These are phyloP conservation scores for Eumerus sabulonum DNA, from an alignment of 2,888 invertebrate species.

Conservation along the genomic window DNA sequence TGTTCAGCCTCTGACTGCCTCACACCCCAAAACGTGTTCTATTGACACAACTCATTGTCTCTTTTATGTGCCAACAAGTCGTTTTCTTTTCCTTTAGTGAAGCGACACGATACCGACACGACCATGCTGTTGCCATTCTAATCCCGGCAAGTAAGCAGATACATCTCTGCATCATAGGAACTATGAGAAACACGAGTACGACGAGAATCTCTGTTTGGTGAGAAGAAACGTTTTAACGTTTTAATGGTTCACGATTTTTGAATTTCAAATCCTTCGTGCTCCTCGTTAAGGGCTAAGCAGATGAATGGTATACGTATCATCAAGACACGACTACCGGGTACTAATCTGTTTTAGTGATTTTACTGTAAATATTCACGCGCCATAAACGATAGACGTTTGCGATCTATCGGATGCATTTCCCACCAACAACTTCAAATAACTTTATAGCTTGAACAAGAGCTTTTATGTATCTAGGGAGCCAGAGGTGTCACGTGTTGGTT, in stretches of 20 bases:
- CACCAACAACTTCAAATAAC: too few relatives aligned
- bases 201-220: not conserved
- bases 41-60: constrained; percentile 51
- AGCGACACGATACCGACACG: constrained; percentile 38
- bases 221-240: constrained; percentile 56
- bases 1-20: constrained; percentile 15
- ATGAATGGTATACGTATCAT: constrained; percentile 20
- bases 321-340: constrained; percentile 47
- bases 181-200: constrained; percentile 30
- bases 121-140: constrained; percentile 38
- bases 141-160: constrained; percentile 13
- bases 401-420: too few relatives aligned
- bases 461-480: too few relatives aligned
- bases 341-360: constrained; percentile 61
- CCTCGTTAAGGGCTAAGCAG: constrained; percentile 17
- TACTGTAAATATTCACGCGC: constrained; percentile 61
- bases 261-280: constrained; percentile 21
- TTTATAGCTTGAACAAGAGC: too few relatives aligned
- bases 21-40: constrained; percentile 57
- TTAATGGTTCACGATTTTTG: constrained; percentile 65
- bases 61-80: constrained; percentile 30
- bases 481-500: too few relatives aligned
- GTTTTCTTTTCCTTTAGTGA: constrained; percentile 50
- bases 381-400: too few relatives aligned
- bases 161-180: constrained; percentile 4